Conservation (phyloP, 2,797 vertebrate genomes). For the Malacoraja senta region DNA sequence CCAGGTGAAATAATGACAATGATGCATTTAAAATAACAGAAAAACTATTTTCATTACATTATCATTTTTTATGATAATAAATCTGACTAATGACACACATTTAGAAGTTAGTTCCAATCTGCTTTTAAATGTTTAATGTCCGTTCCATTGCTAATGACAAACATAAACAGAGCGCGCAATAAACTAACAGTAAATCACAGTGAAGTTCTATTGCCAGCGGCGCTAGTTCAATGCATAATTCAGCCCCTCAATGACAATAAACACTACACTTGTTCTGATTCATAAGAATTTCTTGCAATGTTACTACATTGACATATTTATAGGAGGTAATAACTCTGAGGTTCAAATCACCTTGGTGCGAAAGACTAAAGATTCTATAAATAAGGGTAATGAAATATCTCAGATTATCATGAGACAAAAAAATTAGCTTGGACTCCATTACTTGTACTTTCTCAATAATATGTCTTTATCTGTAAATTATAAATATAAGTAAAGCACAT, state of each 20-base stretch:
- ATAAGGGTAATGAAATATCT: not conserved
- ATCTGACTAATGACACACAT: not conserved
- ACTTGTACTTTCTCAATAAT: not conserved
- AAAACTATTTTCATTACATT: not conserved
- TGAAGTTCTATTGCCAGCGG: not conserved
- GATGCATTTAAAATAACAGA: not conserved
- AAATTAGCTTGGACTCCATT: not conserved
- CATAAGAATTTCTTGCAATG: not conserved
- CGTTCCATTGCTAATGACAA: not conserved
- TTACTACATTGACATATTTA: not conserved
- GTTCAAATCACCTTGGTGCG: not conserved
- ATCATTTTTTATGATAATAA: not conserved
- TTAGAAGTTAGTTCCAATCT: not conserved
- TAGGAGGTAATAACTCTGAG: not conserved
- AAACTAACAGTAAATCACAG: not conserved
- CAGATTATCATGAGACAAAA: not conserved
- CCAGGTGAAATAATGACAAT: not conserved
- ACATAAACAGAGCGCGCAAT: not conserved
- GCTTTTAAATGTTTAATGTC: not conserved
- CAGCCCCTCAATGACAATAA: slow-evolving; percentile 13
- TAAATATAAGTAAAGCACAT: not conserved
- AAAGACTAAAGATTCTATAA: not conserved
- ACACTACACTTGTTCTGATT: not conserved
- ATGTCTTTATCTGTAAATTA: not conserved
- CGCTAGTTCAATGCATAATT: not conserved